Percentiles rank a stretch among this genome's conserved stretches.
phyloP scores from a whole-genome alignment of 2,797 vertebrate genomes.

The Graptemys geographica region DNA sequence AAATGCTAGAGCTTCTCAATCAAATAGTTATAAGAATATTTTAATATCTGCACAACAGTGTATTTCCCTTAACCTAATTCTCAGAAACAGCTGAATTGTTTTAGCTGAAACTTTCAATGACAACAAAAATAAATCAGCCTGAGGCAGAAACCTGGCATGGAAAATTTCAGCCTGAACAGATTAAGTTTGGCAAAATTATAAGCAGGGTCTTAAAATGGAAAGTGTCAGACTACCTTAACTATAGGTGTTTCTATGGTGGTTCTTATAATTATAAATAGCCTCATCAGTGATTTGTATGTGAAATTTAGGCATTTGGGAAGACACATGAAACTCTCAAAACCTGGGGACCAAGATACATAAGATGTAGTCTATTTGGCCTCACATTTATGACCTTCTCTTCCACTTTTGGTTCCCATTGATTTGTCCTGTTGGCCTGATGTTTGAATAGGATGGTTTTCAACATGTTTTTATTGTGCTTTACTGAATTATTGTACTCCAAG shows the following conservation, averaged over 20 bases:
- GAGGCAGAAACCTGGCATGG: neutral
- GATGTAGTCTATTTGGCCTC: neutral
- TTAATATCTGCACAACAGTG: neutral
- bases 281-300: too few species aligned
- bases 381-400: neutral
- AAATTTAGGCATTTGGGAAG: too few species aligned
- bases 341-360: neutral
- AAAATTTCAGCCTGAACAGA: neutral
- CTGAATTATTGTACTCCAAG: neutral
- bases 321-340: too few species aligned
- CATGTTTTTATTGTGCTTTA: neutral
- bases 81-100: neutral
- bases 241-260: neutral
- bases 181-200: neutral
- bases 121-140: neutral
- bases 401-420: neutral
- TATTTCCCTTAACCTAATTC: neutral
- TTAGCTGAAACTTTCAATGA: neutral
- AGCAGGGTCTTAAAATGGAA: neutral
- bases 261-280: neutral
- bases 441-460: neutral
- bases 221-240: neutral
- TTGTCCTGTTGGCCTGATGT: neutral
- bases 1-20: neutral
- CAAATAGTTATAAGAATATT: neutral